A percentile compares a stretch with the other conserved stretches of the same genome.
Conservation (phyloP, 2,113 vertebrate species). For the Hypocryptadius cinnamomeus region DNA sequence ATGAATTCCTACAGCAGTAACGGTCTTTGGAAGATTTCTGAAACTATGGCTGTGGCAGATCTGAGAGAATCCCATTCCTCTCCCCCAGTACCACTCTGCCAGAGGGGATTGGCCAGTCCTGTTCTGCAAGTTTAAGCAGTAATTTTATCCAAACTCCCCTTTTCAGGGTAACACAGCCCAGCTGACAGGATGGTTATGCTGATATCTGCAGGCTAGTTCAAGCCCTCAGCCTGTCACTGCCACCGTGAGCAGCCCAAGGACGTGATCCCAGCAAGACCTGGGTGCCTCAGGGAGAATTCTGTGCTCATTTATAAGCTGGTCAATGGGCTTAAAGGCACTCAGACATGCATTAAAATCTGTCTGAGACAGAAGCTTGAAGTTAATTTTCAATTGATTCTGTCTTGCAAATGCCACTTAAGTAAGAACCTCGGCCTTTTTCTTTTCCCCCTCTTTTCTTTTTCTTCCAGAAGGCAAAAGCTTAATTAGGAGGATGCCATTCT, state of each 20-base stretch:
- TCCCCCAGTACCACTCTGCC: not conserved
- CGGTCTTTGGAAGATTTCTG: not conserved
- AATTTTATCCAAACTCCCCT: not conserved
- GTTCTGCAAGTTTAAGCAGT: not conserved
- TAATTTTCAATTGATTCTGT: constrained; percentile 75
- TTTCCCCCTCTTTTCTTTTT: not conserved
- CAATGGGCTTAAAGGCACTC: constrained; percentile 69
- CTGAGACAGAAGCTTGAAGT: constrained; percentile 64
- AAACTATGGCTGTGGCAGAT: not conserved
- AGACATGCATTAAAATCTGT: constrained; percentile 66
- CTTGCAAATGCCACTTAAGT: constrained; percentile 58
- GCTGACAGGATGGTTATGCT: not conserved
- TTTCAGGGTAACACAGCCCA: not conserved
- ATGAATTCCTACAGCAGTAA: not conserved
- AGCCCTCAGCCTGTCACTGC: not conserved
- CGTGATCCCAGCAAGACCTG: constrained; percentile 35
- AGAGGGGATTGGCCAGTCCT: not conserved
- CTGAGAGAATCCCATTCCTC: not conserved
- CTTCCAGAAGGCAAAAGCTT: not conserved
- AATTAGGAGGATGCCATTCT: not conserved
- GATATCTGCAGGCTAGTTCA: not conserved
- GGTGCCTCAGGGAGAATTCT: constrained; percentile 46
- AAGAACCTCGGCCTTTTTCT: not conserved
- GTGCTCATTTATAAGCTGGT: constrained; percentile 70
- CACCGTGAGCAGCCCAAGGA: constrained; percentile 41